These are phyloP conservation scores for Sarcophaga rosellei DNA, from an alignment of 2,888 invertebrate species.

Conservation along the genomic window DNA sequence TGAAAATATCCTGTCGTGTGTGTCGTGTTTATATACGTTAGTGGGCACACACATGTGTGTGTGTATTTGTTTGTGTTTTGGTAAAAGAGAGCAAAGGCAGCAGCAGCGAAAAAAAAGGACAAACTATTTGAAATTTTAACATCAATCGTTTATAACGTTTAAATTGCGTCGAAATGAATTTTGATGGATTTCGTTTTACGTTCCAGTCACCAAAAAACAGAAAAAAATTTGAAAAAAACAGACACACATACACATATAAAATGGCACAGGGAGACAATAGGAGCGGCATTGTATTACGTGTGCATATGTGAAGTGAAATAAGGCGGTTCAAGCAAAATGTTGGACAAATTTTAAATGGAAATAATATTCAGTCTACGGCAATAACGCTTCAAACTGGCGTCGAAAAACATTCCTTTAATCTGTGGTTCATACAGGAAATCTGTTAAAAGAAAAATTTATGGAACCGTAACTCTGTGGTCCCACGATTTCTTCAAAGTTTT, in stretches of 20 bases:
- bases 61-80: background rate
- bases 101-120: background rate
- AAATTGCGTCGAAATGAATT: conserved; percentile 59
- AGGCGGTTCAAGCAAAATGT: background rate
- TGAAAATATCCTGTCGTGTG: conserved; percentile 25
- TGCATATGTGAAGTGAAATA: background rate
- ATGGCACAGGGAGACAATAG: conserved; percentile 33
- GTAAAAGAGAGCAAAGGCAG: background rate
- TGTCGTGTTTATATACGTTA: background rate
- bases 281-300: conserved; percentile 53
- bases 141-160: conserved; percentile 47
- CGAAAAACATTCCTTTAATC: no score
- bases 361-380: no score
- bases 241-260: background rate
- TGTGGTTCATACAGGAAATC: no score
- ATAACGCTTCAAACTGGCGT: no score
- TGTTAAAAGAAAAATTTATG: no score
- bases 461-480: no score
- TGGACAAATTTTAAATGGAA: background rate
- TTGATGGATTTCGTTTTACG: conserved; percentile 65
- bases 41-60: background rate
- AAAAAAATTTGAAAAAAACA: background rate
- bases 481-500: no score
- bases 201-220: conserved; percentile 15
- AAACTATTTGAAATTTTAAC: conserved; percentile 41